Base-by-base conservation (phyloP, 2,888 invertebrate species). In the Mimas tiliae region DNA sequence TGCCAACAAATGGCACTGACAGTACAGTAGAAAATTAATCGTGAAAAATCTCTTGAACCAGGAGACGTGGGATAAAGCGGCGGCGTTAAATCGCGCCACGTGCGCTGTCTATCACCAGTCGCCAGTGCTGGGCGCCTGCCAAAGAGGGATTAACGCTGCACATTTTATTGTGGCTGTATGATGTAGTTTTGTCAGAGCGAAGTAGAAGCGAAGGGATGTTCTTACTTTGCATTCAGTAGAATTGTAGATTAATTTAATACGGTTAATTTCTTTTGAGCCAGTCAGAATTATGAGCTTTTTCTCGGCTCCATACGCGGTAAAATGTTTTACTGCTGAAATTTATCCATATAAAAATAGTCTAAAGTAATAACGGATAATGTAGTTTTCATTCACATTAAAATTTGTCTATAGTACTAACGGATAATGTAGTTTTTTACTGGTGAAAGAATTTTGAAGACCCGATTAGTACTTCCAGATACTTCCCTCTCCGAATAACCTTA, bases 1-100 rank as follows among this genome's bases (percentile, higher is more conserved):
- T 86, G 88, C 82, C 87, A 85, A 86, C 91, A 90, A 92, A 91
- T 93, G 91, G 86, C 82, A 90, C 82, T 90, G 93, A 92, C 91
- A 91, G 88, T 82, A 79, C 82, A 85, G 84, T 83, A 87, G 85
- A 87, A 87, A 90, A 92, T 92, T 91, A 91, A 91, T 91, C 89
- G 89, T 89, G 91, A 89, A 92, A 91, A 92, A 91, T 91, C 88
- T 87, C 82, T 86, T 83, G 77, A 77, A 84, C 79, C 80, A 75
- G 79, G 85, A 58, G 82, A 83, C 77, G 75, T 52, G 77, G 80
- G 81, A 77, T 80, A 82, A 81, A 79, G 83, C 82, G 85, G 76
- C 79, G 78, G 74, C 83, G 85, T 81, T 91, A 90, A 92, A 87
- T 85, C 90, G 81, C 70, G 88, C 80, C 92, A 91, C 92, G 92